phyloP scores from a whole-genome alignment of 2,888 invertebrate species.

The Sericinus montela region DNA sequence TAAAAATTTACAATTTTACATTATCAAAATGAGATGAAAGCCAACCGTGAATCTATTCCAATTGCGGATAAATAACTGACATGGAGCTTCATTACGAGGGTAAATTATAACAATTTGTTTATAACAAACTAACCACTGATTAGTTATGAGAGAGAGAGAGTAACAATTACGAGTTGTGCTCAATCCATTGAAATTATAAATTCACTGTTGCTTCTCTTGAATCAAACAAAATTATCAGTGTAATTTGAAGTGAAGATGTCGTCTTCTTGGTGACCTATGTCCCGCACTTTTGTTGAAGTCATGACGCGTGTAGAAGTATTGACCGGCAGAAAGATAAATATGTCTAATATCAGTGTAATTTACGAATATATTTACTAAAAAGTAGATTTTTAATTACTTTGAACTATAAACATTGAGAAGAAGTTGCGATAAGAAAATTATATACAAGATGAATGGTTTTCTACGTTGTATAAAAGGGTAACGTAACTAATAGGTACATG shows the following conservation, averaged over 20 bases:
- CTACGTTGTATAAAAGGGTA: too few species aligned
- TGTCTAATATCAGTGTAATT: constrained; percentile 17
- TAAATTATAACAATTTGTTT: constrained; percentile 35
- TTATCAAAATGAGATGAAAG: constrained; percentile 8
- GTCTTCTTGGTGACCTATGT: not conserved
- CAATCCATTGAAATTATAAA: constrained; percentile 6
- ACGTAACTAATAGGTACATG: too few species aligned
- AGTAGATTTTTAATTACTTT: constrained; percentile 24
- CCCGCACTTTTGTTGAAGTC: not conserved
- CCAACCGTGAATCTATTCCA: constrained; percentile 34
- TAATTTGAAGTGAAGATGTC: not conserved
- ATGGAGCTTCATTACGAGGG: constrained; percentile 30
- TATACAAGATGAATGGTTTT: not conserved
- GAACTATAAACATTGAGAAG: constrained; percentile 1
- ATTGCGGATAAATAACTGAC: constrained; percentile 43
- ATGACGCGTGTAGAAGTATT: constrained; percentile 36
- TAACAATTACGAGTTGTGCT: constrained; percentile 1
- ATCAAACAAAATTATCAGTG: not conserved
- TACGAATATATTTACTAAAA: constrained; percentile 20
- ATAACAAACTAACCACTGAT: constrained; percentile 25
- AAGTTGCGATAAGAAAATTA: not conserved
- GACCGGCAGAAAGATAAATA: constrained; percentile 45
- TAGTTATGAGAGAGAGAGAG: not conserved
- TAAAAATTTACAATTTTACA: not conserved
- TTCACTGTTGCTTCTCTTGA: not conserved